phyloP scores from a whole-genome alignment of 2,113 vertebrate genomes.

The Scomber japonicus region DNA sequence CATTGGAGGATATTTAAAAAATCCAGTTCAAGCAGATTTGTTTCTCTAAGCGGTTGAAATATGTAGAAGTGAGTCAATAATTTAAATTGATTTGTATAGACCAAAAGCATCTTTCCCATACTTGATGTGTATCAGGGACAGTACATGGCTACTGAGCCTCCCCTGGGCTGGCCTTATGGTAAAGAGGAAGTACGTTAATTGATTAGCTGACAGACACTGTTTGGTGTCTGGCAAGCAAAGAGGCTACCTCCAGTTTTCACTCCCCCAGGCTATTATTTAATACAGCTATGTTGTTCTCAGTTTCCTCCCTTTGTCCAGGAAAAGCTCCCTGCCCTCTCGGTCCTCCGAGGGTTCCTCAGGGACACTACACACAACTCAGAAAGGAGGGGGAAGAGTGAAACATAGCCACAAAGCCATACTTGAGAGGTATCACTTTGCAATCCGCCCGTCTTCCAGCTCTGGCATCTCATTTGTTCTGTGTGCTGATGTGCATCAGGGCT shows the following conservation, averaged over 20 bases:
- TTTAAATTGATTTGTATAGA: conserved; percentile 44
- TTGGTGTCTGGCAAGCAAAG: conserved; percentile 64
- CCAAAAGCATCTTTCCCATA: conserved; percentile 23
- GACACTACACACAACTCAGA: conserved; percentile 79
- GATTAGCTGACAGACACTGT: conserved; percentile 69
- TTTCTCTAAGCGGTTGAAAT: conserved; percentile 35
- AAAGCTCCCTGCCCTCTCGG: conserved; percentile 75
- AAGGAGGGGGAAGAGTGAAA: conserved; percentile 51
- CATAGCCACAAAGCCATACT: conserved; percentile 74
- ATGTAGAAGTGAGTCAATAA: conserved; percentile 26
- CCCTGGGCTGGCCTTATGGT: conserved; percentile 51
- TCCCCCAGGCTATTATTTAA: conserved; percentile 76
- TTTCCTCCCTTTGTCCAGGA: conserved; percentile 77
- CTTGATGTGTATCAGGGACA: conserved; percentile 35
- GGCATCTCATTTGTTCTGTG: conserved; percentile 83
- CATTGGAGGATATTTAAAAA: conserved; percentile 33
- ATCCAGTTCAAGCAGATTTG: conserved; percentile 29
- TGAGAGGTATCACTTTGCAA: conserved; percentile 83
- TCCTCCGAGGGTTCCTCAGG: conserved; percentile 73
- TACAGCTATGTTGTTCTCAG: conserved; percentile 75
- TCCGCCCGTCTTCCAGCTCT: conserved; percentile 75
- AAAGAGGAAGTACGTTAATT: conserved; percentile 73
- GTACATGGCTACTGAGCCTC: conserved; percentile 36
- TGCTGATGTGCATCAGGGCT: conserved; percentile 80
- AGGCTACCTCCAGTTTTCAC: conserved; percentile 51